Evolutionary conservation across 2,113 vertebrate species (phyloP).

Genomic region (Oriolus oriolus): DNA sequence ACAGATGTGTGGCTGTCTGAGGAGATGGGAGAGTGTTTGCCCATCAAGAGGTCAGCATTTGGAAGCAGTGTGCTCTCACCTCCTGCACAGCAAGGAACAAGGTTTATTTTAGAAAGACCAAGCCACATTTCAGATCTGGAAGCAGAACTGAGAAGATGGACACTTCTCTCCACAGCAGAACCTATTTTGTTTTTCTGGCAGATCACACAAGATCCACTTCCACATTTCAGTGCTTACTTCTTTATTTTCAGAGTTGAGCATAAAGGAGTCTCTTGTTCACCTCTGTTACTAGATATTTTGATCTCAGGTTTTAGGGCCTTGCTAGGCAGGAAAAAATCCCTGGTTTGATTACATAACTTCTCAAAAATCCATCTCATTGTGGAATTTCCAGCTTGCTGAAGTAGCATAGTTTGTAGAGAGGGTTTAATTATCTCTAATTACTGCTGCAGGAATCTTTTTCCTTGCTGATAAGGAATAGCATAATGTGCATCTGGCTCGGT

Average conservation of each 20-base stretch:
- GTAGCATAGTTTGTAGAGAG: background rate
- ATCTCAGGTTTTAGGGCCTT: background rate
- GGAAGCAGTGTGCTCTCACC: background rate
- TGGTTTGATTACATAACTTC: background rate
- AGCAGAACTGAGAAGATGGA: constrained; percentile 35
- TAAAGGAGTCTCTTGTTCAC: background rate
- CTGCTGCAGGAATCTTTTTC: constrained; percentile 39
- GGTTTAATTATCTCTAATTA: background rate
- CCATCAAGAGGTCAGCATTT: background rate
- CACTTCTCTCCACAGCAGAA: constrained; percentile 9
- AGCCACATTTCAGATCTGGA: background rate
- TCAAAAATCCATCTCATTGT: constrained; percentile 2
- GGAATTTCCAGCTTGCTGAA: constrained; percentile 10
- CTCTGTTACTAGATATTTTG: background rate
- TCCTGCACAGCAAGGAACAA: background rate
- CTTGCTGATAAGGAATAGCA: constrained; percentile 13
- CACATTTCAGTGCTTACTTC: constrained; percentile 8
- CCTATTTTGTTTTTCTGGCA: background rate
- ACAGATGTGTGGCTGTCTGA: constrained; percentile 4
- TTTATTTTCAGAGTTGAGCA: background rate
- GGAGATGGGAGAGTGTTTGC: background rate
- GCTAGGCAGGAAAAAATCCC: background rate
- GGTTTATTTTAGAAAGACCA: background rate
- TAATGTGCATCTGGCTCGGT: constrained; percentile 5
- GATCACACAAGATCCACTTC: background rate